These are phyloP conservation scores for Alethe diademata DNA, from an alignment of 2,113 vertebrate species.

Conservation along the genomic window DNA sequence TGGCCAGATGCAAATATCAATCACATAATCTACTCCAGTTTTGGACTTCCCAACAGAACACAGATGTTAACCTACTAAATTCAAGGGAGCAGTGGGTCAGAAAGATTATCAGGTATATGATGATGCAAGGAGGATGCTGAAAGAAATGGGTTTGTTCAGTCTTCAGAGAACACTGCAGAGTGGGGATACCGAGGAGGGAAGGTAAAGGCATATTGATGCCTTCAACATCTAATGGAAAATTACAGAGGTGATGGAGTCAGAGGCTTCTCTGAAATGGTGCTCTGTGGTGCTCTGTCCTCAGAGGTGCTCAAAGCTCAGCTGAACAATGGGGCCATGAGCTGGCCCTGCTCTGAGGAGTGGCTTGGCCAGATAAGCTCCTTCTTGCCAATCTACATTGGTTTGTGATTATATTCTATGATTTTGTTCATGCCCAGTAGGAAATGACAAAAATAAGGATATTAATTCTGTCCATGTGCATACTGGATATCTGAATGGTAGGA, in stretches of 20 bases:
- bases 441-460: background rate
- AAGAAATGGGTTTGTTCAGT: background rate
- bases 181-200: background rate
- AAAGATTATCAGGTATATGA: background rate
- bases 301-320: background rate
- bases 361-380: background rate
- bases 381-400: background rate
- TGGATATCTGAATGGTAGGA: background rate
- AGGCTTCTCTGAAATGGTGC: background rate
- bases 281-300: background rate
- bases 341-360: background rate
- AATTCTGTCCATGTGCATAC: background rate
- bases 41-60: background rate
- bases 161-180: background rate
- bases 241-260: background rate
- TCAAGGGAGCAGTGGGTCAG: background rate
- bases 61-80: background rate
- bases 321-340: background rate
- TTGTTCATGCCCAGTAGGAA: background rate
- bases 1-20: background rate
- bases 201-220: background rate
- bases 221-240: background rate
- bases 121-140: background rate
- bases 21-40: background rate
- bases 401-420: background rate